Evolutionary conservation across 2,888 invertebrate species (phyloP).

Genomic region (Drosophila hamatofila): DNA sequence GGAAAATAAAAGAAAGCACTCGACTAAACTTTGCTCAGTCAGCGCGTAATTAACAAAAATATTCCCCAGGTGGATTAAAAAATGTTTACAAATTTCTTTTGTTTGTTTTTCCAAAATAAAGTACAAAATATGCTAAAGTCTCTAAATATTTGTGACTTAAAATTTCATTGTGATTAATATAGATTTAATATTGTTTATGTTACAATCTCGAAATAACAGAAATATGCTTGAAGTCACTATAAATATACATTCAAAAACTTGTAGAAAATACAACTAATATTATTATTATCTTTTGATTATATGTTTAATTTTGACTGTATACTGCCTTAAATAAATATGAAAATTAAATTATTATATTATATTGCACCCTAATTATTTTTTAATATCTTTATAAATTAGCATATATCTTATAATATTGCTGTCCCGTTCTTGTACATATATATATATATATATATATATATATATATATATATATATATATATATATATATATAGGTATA

Average conservation of each 20-base stretch:
- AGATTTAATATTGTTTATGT: neutral
- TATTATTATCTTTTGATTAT: too few relatives aligned
- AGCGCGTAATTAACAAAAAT: constrained; percentile 56
- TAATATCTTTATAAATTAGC: neutral
- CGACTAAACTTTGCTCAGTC: constrained; percentile 53
- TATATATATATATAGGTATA: too few relatives aligned
- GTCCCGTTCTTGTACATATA: neutral
- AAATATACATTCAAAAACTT: too few relatives aligned
- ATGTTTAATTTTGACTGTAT: too few relatives aligned
- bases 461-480: too few relatives aligned
- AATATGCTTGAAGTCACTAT: too few relatives aligned
- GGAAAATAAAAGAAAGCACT: constrained; percentile 42
- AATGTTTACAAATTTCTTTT: constrained; percentile 2
- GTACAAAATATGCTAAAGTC: neutral
- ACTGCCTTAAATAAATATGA: too few relatives aligned
- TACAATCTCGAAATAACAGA: too few relatives aligned
- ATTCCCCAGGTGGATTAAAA: constrained; percentile 3
- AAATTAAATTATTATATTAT: neutral
- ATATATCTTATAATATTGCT: neutral
- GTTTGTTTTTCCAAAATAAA: neutral
- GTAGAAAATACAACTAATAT: too few relatives aligned
- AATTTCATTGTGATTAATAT: neutral
- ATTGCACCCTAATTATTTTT: neutral
- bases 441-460: too few relatives aligned
- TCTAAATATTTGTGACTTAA: neutral